Conservation (phyloP, 2,888 invertebrate genomes). For the Troides oblongomaculatus region DNA sequence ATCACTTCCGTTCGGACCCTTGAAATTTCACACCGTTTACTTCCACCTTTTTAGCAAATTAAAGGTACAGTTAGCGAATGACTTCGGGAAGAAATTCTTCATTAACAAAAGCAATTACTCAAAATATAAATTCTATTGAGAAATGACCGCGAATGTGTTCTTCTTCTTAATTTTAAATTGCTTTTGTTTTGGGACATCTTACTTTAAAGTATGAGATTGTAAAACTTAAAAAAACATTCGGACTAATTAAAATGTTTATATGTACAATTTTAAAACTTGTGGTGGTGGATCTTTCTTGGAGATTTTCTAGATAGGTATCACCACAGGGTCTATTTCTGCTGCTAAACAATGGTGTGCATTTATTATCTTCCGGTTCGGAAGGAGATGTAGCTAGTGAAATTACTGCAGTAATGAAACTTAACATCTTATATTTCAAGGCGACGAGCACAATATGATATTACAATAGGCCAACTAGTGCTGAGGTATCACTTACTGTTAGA, state of each 20-base stretch:
- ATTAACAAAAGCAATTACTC: constrained; percentile 25
- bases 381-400: no score
- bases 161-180: constrained; percentile 6
- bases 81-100: constrained; percentile 17
- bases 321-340: no score
- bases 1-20: constrained; percentile 23
- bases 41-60: constrained; percentile 27
- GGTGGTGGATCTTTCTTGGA: no score
- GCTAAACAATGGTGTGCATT: no score
- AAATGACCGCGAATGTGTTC: constrained; percentile 15
- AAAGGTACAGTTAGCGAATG: constrained; percentile 21
- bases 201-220: neutral
- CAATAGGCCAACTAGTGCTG: no score
- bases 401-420: no score
- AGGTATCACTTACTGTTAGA: no score
- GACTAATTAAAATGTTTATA: constrained; percentile 8
- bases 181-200: constrained; percentile 13
- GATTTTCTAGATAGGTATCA: no score
- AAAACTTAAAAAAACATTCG: constrained; percentile 3
- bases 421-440: no score
- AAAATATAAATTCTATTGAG: constrained; percentile 19
- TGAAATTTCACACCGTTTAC: constrained; percentile 28
- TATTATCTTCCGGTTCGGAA: no score
- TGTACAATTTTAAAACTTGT: constrained; percentile 5
- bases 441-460: no score